These are phyloP conservation scores for Terrapene triunguis DNA, from an alignment of 2,113 vertebrate species.

Conservation along the genomic window DNA sequence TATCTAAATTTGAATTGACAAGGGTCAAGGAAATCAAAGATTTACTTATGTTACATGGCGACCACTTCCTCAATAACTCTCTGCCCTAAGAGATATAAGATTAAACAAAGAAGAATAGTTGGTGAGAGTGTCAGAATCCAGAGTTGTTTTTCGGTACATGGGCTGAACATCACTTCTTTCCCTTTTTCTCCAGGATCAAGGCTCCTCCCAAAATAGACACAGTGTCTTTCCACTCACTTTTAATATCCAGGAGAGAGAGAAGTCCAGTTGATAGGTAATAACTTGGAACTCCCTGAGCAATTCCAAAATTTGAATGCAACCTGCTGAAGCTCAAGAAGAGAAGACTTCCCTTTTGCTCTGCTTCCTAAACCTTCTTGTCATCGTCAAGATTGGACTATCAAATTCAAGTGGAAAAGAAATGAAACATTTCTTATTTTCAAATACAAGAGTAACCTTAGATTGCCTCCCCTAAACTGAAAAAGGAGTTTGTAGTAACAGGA, in stretches of 20 bases:
- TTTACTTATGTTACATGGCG: neutral
- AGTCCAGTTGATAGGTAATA: neutral
- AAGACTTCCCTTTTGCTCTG: neutral
- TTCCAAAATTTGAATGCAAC: neutral
- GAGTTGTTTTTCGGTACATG: neutral
- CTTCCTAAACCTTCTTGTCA: neutral
- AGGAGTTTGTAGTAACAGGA: neutral
- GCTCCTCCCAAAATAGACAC: neutral
- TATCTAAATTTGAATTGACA: neutral
- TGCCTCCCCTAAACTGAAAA: neutral
- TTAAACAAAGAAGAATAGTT: neutral
- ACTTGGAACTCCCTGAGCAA: neutral
- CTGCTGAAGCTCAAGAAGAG: neutral
- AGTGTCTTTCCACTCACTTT: neutral
- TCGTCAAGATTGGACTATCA: neutral
- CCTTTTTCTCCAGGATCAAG: neutral
- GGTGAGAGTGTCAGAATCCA: neutral
- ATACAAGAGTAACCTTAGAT: neutral
- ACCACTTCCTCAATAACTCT: neutral
- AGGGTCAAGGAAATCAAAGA: neutral
- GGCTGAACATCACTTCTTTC: neutral
- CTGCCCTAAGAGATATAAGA: neutral
- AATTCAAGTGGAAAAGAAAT: neutral
- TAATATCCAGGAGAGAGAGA: neutral
- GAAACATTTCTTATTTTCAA: neutral